phyloP scores from a whole-genome alignment of 2,113 vertebrate genomes.

The Haliaeetus leucogaster region DNA sequence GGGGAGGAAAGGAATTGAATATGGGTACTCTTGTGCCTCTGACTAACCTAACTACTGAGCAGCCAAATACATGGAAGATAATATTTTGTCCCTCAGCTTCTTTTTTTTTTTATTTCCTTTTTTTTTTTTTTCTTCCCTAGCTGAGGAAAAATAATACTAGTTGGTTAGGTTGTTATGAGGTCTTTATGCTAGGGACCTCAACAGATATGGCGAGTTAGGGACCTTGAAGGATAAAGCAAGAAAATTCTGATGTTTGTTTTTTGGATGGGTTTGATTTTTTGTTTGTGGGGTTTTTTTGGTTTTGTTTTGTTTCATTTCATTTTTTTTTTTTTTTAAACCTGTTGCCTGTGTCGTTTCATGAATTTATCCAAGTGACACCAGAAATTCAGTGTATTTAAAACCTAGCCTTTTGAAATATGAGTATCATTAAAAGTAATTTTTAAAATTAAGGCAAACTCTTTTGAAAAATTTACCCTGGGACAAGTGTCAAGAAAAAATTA shows the following conservation, averaged over 20 bases:
- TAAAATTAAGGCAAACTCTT: background rate
- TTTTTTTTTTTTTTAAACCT: no score
- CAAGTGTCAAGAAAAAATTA: background rate
- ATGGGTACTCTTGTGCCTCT: background rate
- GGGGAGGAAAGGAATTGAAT: background rate
- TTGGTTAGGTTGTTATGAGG: background rate
- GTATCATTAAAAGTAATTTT: background rate
- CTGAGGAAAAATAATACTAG: background rate
- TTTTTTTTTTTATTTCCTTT: accelerated
- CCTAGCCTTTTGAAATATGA: background rate
- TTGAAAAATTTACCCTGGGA: background rate
- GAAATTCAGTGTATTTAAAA: background rate
- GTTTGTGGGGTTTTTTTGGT: no score
- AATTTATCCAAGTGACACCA: background rate
- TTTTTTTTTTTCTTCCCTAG: background rate
- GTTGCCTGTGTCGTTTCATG: background rate
- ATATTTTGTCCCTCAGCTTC: background rate
- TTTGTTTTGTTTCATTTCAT: no score
- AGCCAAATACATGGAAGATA: background rate
- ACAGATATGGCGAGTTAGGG: background rate
- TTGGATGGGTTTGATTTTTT: background rate
- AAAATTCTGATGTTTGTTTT: background rate
- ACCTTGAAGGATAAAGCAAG: background rate
- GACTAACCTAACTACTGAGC: background rate
- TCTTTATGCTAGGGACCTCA: background rate